Evolutionary conservation across 2,888 invertebrate genomes (phyloP).

Genomic region (Drosophila percnosoma): DNA sequence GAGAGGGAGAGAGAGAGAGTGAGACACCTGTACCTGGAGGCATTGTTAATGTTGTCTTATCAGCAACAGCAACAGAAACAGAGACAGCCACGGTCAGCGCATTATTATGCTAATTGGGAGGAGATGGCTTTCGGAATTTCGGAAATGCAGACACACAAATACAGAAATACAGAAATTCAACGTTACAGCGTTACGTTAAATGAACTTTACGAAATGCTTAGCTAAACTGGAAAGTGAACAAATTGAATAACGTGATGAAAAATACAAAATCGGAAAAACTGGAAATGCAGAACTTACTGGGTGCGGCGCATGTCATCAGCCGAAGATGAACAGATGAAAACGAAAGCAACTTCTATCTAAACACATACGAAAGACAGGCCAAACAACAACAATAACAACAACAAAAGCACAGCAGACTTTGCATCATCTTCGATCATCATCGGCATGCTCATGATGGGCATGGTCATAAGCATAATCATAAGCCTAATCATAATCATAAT

Average conservation of each 20-base stretch:
- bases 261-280: constrained; percentile 25
- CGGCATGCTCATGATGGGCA: constrained; percentile 15
- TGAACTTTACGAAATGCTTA: constrained; percentile 31
- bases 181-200: constrained; percentile 37
- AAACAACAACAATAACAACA: neutral
- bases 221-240: constrained; percentile 33
- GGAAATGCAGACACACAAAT: constrained; percentile 61
- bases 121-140: constrained; percentile 39
- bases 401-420: constrained; percentile 23
- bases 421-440: constrained; percentile 48
- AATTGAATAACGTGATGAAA: constrained; percentile 24
- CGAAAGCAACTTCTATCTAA: constrained; percentile 42
- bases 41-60: constrained; percentile 34
- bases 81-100: constrained; percentile 23
- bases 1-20: neutral
- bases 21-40: constrained; percentile 1
- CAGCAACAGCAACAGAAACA: constrained; percentile 24
- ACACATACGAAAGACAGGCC: neutral
- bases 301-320: constrained; percentile 23
- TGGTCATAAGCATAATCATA: constrained; percentile 13
- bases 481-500: constrained; percentile 11
- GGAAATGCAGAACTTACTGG: constrained; percentile 41
- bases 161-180: neutral
- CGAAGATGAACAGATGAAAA: constrained; percentile 34
- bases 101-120: constrained; percentile 74